Evolutionary conservation across 2,113 vertebrate species (phyloP), one percentile per base, ranked within the genome.

Genomic region (Sitta europaea): DNA sequence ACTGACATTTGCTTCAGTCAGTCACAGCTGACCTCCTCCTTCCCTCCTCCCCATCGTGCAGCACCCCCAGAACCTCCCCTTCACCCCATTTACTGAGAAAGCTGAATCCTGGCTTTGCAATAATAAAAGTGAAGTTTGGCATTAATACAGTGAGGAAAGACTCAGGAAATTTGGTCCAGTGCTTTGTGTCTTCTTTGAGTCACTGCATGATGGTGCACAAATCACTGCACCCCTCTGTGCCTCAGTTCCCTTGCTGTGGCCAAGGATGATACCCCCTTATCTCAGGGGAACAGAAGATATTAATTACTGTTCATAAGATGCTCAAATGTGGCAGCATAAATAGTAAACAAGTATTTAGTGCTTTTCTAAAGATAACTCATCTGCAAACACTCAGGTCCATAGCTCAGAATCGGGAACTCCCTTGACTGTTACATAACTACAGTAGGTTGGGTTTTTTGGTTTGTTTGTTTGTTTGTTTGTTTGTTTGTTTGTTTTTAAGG

Each of bases 121-220:
- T 29, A 58, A 43, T 48, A 88, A 78, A 72, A 33, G 66, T 31
- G 5, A 94, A 75, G 38, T 87, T 67, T 93, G 91, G 90, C 74
- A 66, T 62, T 85, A 85, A 38, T 57, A 61, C 77, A 75, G 58
- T 0, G 1, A 76, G 36, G 50, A 55, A 89, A 45, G 70, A 57
- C 80, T 86, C 4, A 0, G 57, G 45, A 90, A 92, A 79, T 61
- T 31, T 66, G 84, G 66, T 90, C 87, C 1, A 0, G 87, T 75
- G 66, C 66, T 86, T 55, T 57, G 38, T 63, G n/a, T 36, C 77
- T 77, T 81, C 76, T 70, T 70, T 3, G 21, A 89, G 66, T 57
- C 35, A 35, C 70, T 92, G 91, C 80, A 89, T 89, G 93, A 92
- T 88, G 45, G 40, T 85, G 94, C 94, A 94, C 38, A 91, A 91